These are phyloP conservation scores for Oscheius sp. DNA, from an alignment of 2,888 invertebrate genomes.

Conservation along the genomic window DNA sequence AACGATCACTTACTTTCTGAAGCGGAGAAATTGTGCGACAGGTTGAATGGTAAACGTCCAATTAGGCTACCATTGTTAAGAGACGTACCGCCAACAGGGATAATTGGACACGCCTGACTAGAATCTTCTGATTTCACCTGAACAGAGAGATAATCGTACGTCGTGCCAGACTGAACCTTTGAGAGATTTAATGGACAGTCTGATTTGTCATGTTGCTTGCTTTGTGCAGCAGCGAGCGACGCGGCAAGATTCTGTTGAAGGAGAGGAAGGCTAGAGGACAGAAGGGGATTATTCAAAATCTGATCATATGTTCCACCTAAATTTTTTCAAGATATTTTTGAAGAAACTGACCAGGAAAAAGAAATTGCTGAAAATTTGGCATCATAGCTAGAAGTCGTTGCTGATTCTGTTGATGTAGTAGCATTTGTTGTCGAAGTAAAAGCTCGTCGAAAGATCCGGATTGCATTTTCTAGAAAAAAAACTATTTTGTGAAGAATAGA, in stretches of 20 bases:
- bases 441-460: conserved; percentile 46
- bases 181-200: conserved; percentile 54
- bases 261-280: conserved; percentile 32
- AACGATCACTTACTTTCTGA: conserved; percentile 39
- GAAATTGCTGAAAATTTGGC: conserved; percentile 25
- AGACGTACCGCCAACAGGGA: conserved; percentile 6
- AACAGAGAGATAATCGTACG: not conserved
- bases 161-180: conserved; percentile 26
- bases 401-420: conserved; percentile 42
- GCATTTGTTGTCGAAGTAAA: conserved; percentile 50
- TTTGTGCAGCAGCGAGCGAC: conserved; percentile 22
- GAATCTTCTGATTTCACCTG: conserved; percentile 24
- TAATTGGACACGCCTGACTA: conserved; percentile 12
- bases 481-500: not conserved
- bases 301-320: conserved; percentile 30
- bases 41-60: conserved; percentile 42
- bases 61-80: conserved; percentile 11
- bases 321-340: not conserved
- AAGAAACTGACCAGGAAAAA: conserved; percentile 12
- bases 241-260: conserved; percentile 33
- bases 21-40: conserved; percentile 37
- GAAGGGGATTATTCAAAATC: conserved; percentile 25
- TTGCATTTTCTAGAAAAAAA: conserved; percentile 44
- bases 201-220: conserved; percentile 32
- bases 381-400: conserved; percentile 25